phyloP scores from a whole-genome alignment of 2,888 invertebrate species.

The Pristionchus exspectatus region DNA sequence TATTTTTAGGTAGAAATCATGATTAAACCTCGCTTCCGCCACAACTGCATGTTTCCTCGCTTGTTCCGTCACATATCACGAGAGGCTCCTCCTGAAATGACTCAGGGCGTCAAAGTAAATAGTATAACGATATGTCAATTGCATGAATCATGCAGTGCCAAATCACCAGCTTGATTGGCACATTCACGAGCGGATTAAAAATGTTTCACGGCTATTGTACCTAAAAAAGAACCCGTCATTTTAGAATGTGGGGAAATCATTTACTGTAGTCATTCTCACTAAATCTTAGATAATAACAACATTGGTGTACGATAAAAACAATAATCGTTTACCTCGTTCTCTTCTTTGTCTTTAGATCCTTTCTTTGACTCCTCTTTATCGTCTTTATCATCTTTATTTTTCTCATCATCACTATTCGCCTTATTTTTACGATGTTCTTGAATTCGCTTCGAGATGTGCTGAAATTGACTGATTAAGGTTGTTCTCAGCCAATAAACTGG shows the following conservation, averaged over 20 bases:
- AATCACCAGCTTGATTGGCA: slow-evolving; percentile 22
- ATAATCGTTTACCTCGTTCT: neutral
- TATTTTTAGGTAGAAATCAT: neutral
- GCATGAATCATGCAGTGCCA: neutral
- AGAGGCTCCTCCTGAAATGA: slow-evolving; percentile 24
- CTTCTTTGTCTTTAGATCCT: neutral
- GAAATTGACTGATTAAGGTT: neutral
- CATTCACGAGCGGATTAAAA: neutral
- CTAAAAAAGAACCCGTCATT: too few species aligned
- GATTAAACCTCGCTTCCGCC: neutral
- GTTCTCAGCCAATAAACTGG: neutral
- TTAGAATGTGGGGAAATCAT: neutral
- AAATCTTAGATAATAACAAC: neutral
- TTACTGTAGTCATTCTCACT: neutral
- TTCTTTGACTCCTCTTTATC: neutral
- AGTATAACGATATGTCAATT: neutral
- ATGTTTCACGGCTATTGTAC: neutral
- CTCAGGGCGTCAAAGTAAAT: neutral
- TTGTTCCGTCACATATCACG: slow-evolving; percentile 26
- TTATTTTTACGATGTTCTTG: neutral
- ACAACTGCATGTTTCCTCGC: neutral
- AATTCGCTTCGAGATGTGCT: slow-evolving; percentile 3
- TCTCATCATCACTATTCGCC: neutral
- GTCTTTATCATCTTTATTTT: neutral
- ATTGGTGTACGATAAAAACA: neutral